Conservation (phyloP, 2,113 vertebrate species). For the Fregata magnificens region DNA sequence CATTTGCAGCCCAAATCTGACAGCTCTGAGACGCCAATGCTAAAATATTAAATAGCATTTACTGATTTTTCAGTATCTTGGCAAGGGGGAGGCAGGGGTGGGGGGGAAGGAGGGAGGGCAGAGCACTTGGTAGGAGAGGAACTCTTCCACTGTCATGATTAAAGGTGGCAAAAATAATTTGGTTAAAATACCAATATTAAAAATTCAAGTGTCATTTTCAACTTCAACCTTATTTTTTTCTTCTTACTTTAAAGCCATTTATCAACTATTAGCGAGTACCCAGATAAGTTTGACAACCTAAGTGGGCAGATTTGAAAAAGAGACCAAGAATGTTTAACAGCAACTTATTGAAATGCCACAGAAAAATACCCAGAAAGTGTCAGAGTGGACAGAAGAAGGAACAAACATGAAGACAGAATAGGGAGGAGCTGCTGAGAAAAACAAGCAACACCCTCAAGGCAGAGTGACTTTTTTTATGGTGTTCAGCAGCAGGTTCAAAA, state of each 20-base stretch:
- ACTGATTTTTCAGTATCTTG: neutral
- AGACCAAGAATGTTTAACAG: neutral
- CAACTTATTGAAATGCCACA: fast-evolving
- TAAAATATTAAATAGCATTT: neutral
- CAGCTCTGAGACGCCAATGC: neutral
- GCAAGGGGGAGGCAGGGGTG: neutral
- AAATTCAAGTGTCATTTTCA: neutral
- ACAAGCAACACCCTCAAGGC: too few relatives aligned
- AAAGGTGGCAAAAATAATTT: neutral
- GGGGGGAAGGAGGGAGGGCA: neutral
- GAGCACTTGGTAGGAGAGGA: neutral
- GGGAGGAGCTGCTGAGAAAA: neutral
- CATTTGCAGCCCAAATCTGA: neutral
- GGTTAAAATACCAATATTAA: neutral
- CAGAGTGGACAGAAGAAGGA: neutral
- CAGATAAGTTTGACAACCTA: neutral
- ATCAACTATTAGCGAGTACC: neutral
- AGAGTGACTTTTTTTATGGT: too few relatives aligned
- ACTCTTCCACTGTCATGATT: neutral
- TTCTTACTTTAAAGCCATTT: neutral
- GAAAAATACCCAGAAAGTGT: neutral
- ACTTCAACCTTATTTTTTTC: neutral
- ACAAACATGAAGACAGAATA: neutral
- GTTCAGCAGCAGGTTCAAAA: neutral
- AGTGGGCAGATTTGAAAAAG: neutral